Conservation (phyloP, 2,113 vertebrate species). For the Hystrix brachyura region DNA sequence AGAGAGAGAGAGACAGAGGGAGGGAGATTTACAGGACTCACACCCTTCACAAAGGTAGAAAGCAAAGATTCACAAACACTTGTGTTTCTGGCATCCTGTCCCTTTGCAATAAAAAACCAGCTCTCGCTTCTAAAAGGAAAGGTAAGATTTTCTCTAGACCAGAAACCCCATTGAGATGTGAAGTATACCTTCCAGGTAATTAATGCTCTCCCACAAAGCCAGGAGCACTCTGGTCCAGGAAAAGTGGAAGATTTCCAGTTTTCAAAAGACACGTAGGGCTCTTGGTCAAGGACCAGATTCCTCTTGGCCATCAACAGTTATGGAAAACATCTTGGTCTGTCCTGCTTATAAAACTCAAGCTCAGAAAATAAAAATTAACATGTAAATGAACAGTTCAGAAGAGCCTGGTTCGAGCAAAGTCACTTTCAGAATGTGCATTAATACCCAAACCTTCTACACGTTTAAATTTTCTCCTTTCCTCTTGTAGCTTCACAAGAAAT, state of each 20-base stretch:
- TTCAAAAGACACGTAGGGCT: background rate
- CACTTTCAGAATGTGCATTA: background rate
- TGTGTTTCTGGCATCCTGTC: background rate
- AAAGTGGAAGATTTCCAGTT: constrained; percentile 10
- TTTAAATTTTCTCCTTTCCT: constrained; percentile 46
- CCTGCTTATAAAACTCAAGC: background rate
- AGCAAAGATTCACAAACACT: background rate
- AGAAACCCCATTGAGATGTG: background rate
- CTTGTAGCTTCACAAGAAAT: constrained; percentile 39
- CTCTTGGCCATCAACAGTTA: background rate
- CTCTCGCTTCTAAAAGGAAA: background rate
- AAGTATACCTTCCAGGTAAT: background rate
- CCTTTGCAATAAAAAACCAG: background rate
- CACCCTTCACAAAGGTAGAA: accelerated
- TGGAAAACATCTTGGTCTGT: background rate
- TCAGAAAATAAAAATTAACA: constrained; percentile 46
- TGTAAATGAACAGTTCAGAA: background rate
- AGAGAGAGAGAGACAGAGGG: background rate
- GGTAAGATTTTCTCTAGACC: background rate
- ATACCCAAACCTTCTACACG: background rate
- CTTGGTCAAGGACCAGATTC: background rate
- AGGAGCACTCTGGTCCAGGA: background rate
- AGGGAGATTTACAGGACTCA: background rate
- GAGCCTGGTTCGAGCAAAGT: background rate
- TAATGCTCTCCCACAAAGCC: background rate